Evolutionary conservation across 2,888 invertebrate genomes (phyloP), one percentile per base, ranked within the genome.

Genomic region (Prionchulus punctatus): DNA sequence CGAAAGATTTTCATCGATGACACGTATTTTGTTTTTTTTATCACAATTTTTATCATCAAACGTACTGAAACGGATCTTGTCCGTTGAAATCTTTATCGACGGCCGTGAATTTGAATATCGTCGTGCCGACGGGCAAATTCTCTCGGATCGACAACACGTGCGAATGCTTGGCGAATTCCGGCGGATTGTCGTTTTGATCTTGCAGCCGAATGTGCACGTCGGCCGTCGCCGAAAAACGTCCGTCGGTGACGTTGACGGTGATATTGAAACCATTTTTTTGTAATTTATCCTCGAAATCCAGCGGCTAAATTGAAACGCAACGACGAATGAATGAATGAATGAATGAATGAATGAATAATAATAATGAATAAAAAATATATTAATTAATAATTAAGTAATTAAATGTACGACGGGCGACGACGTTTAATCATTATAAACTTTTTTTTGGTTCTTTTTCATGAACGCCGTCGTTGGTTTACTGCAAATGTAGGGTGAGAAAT

Each of bases 171-270:
- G 84, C 89, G 71, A 89, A 92, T 68, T 85, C 85, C 2, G 94
- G 94, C 72, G 88, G 87, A 78, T 94, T 94, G 79, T 96, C 94
- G 77, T 96, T 96, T 47, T 91, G 87, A 72, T 96, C 96, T 59
- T 86, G 80, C 59, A 98, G 78, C 69, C 85, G 86, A 30, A 92
- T 88, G 60, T 86, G 85, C 57, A 92, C 89, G 86, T 88, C 89
- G 1, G 91, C 89, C 74, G 88, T 88, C 59, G 91, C 91, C 61
- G 91, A 88, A 76, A 92, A 91, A 71, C 91, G 87, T 73, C 92
- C 92, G 73, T 98, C 96, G 55, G 66, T 70, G 47, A 74, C 74
- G 58, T 70, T 70, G 43, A 92, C 90, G 64, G 87, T 83, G 77
- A 92, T 88, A 63, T 87, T 80, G 77, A 91, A 92, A 57, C 91